These are phyloP conservation scores for Eospalax fontanierii DNA, from an alignment of 2,797 vertebrate species.

Conservation along the genomic window DNA sequence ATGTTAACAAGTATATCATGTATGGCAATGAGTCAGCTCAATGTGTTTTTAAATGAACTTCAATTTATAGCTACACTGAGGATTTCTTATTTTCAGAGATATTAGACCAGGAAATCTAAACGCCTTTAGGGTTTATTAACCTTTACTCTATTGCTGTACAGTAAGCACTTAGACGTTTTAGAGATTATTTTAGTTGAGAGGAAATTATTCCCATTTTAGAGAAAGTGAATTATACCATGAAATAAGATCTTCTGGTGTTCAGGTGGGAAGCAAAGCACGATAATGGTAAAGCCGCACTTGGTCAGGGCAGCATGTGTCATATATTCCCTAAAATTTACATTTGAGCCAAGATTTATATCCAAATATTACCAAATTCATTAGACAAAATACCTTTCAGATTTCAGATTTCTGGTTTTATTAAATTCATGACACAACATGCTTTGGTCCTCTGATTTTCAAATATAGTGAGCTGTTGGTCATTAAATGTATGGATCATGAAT, in stretches of 20 bases:
- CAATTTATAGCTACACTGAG: background rate
- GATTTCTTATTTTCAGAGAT: background rate
- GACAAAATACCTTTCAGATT: constrained; percentile 5
- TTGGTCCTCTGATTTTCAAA: background rate
- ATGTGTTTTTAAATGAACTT: constrained; percentile 56
- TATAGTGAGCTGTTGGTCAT: background rate
- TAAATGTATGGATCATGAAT: background rate
- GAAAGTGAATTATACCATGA: background rate
- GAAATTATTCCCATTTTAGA: background rate
- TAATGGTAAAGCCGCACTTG: background rate
- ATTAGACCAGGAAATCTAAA: background rate
- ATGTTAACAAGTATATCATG: background rate
- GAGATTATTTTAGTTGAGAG: background rate
- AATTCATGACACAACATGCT: background rate
- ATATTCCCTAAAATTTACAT: constrained; percentile 34
- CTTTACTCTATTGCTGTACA: background rate
- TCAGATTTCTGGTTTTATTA: background rate
- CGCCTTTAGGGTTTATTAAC: background rate
- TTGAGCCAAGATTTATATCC: background rate
- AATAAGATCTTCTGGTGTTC: background rate
- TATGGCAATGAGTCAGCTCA: background rate
- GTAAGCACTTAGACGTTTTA: background rate
- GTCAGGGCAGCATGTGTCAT: background rate
- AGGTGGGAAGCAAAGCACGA: background rate
- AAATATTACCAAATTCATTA: background rate